Conservation (phyloP, 2,888 invertebrate species). For the Epinotia nisella region DNA sequence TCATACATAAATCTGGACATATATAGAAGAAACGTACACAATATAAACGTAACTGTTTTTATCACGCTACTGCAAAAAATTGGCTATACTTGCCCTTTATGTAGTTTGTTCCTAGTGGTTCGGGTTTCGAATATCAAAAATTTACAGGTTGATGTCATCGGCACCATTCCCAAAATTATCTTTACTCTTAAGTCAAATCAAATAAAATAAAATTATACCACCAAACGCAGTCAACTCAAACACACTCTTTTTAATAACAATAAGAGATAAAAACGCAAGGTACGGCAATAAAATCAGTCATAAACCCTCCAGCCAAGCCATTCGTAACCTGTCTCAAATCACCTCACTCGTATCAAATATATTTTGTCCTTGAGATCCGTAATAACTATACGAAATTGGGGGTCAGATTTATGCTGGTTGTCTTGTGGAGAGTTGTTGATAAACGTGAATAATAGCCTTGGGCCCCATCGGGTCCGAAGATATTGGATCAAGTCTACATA, state of each 20-base stretch:
- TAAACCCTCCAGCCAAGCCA: slow-evolving; percentile 49
- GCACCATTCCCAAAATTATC: too few relatives aligned
- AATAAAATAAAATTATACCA: too few relatives aligned
- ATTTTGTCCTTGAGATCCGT: neutral
- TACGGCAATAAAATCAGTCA: slow-evolving; percentile 50
- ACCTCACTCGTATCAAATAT: neutral
- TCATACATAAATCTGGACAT: too few relatives aligned
- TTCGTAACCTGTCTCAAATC: neutral
- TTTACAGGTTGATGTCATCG: too few relatives aligned
- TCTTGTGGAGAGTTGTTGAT: neutral
- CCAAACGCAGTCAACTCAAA: too few relatives aligned
- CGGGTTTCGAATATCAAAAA: too few relatives aligned
- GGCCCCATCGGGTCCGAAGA: slow-evolving; percentile 44
- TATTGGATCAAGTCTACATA: slow-evolving; percentile 47
- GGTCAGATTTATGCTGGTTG: neutral
- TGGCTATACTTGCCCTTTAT: too few relatives aligned
- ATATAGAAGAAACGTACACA: too few relatives aligned
- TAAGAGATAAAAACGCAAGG: slow-evolving; percentile 48
- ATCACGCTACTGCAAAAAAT: too few relatives aligned
- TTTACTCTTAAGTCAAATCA: too few relatives aligned
- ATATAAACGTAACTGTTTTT: too few relatives aligned
- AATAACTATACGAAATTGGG: neutral
- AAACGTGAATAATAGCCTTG: neutral
- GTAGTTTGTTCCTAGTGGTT: too few relatives aligned
- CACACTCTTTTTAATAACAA: slow-evolving; percentile 13